Evolutionary conservation across 92 coral and sea anemone species (phyloP).

Genomic region (Montipora capitata): DNA sequence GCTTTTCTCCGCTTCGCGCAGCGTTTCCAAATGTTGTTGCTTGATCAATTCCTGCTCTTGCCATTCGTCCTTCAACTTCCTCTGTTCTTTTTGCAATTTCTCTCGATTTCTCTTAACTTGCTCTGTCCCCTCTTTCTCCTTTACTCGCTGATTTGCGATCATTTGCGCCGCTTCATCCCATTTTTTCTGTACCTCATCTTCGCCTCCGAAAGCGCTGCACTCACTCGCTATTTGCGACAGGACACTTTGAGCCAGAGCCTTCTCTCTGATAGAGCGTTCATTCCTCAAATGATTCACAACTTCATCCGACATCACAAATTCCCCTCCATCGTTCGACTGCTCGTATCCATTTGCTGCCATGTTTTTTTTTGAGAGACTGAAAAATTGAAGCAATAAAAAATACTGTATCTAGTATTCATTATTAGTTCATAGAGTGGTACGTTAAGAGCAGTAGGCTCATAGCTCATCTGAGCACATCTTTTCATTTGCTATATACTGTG

Average conservation of each 20-base stretch:
- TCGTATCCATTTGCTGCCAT: slow-evolving; percentile 15
- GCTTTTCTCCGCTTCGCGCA: slow-evolving; percentile 46
- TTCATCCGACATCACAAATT: neutral
- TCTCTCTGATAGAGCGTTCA: slow-evolving; percentile 2
- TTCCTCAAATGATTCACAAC: neutral
- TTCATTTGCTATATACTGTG: too few species aligned
- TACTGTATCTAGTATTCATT: too few species aligned
- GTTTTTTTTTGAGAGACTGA: neutral
- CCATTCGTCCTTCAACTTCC: slow-evolving; percentile 61
- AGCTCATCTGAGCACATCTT: too few species aligned
- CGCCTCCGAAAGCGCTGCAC: slow-evolving; percentile 40
- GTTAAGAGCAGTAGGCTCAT: too few species aligned
- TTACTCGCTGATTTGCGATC: slow-evolving; percentile 46
- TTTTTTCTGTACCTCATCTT: neutral
- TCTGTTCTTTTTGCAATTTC: slow-evolving; percentile 47
- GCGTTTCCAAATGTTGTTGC: slow-evolving; percentile 61
- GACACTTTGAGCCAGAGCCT: slow-evolving; percentile 1
- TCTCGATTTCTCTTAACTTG: slow-evolving; percentile 50
- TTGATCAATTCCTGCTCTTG: slow-evolving; percentile 43
- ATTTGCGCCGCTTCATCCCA: slow-evolving; percentile 36
- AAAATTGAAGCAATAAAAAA: neutral
- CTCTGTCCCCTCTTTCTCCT: slow-evolving; percentile 37
- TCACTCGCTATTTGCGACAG: slow-evolving; percentile 21
- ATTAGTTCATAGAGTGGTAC: too few species aligned
- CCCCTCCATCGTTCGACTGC: neutral